phyloP scores from a whole-genome alignment of 2,797 vertebrate species.

The Hypotaenidia okinawae region DNA sequence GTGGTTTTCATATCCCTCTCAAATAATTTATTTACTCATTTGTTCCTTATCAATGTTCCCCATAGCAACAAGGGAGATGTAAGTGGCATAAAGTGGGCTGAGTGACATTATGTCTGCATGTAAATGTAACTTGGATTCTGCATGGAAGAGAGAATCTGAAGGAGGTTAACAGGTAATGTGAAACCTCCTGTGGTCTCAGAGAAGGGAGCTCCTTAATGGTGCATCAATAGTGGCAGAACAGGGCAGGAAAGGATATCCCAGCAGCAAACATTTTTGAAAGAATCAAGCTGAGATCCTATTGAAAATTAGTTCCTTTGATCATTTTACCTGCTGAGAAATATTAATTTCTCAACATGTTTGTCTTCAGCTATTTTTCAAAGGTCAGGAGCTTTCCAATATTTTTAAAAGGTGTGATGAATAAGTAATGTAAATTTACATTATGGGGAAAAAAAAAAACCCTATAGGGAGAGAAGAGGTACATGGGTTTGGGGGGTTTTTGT shows the following conservation, averaged over 20 bases:
- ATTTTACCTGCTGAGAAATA: background rate
- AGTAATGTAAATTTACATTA: background rate
- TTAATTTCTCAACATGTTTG: background rate
- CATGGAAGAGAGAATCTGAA: slow-evolving; percentile 3
- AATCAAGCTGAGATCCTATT: background rate
- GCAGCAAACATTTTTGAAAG: background rate
- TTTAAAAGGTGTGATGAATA: background rate
- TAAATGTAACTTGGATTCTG: slow-evolving; percentile 1
- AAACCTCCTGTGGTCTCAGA: slow-evolving; percentile 34
- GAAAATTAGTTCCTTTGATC: background rate
- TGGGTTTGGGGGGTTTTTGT: too few species aligned
- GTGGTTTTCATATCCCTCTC: background rate
- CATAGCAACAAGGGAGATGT: slow-evolving; percentile 52
- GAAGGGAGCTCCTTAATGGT: background rate
- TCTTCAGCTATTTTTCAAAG: background rate
- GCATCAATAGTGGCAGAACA: background rate
- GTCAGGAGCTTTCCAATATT: background rate
- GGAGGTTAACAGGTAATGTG: slow-evolving; percentile 4
- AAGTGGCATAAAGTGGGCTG: slow-evolving; percentile 43
- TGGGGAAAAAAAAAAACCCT: background rate
- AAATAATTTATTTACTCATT: slow-evolving; percentile 53
- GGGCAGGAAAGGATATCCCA: background rate
- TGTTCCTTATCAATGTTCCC: slow-evolving; percentile 36
- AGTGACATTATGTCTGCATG: slow-evolving; percentile 29
- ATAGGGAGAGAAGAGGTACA: background rate